These are phyloP conservation scores for Teleogryllus occipitalis DNA, from an alignment of 1,140 invertebrate species.

Conservation along the genomic window DNA sequence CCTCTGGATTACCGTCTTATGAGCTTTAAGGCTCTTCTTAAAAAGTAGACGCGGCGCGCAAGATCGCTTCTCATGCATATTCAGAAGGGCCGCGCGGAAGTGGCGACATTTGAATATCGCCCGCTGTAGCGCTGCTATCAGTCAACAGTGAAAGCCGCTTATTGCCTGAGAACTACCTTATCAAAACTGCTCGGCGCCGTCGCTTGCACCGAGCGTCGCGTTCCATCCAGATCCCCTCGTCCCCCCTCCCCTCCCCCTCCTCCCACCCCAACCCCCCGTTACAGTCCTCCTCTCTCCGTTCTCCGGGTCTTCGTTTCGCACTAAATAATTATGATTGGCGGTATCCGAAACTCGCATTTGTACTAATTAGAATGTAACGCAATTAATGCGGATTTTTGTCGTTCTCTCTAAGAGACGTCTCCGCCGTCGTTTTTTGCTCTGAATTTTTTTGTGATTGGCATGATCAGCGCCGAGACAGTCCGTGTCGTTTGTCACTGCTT, in stretches of 20 bases:
- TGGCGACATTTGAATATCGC: conserved; percentile 3
- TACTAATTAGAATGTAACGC: background rate
- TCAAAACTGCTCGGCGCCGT: background rate
- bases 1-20: background rate
- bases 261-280: too few relatives aligned
- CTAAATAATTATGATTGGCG: background rate
- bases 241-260: too few relatives aligned
- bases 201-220: too few relatives aligned
- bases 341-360: background rate
- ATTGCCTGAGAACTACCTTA: conserved; percentile 4
- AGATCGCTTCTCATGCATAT: background rate
- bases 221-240: background rate
- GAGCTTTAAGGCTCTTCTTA: background rate
- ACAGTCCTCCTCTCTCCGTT: too few relatives aligned
- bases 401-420: background rate
- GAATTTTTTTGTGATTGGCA: too few relatives aligned
- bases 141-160: conserved; percentile 3
- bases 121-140: background rate
- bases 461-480: too few relatives aligned
- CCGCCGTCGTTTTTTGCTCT: too few relatives aligned
- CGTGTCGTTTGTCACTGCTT: too few relatives aligned
- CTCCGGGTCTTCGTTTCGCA: too few relatives aligned
- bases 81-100: background rate
- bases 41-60: background rate
- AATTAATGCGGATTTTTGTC: background rate